phyloP scores from a whole-genome alignment of 2,888 invertebrate genomes.

The Halictus quadricinctus region DNA sequence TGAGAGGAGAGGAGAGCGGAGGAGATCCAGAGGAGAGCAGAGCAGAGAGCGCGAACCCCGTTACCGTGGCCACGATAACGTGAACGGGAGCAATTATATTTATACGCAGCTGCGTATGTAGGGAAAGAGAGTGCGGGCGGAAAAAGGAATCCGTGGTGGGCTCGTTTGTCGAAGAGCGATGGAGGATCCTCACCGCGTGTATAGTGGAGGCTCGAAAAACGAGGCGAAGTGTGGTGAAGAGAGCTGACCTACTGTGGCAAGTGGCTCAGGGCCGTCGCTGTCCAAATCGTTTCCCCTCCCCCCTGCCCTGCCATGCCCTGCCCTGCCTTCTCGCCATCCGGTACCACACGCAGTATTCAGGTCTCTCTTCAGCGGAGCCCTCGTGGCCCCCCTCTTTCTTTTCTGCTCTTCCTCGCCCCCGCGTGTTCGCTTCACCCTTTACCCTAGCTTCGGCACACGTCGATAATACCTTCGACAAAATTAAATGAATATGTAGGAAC shows the following conservation, averaged over 20 bases:
- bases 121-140: slow-evolving; percentile 20
- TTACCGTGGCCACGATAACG: slow-evolving; percentile 23
- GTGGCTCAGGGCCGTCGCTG: slow-evolving; percentile 82
- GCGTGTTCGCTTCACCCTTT: not conserved
- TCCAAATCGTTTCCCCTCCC: slow-evolving; percentile 78
- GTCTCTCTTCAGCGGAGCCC: slow-evolving; percentile 55
- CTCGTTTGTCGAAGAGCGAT: slow-evolving; percentile 52
- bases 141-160: slow-evolving; percentile 45
- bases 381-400: slow-evolving; percentile 38
- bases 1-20: not conserved
- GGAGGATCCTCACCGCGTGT: slow-evolving; percentile 61
- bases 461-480: not conserved
- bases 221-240: slow-evolving; percentile 81
- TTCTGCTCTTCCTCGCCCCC: not conserved
- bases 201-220: slow-evolving; percentile 80
- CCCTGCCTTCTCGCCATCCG: slow-evolving; percentile 61
- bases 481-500: not conserved
- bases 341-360: slow-evolving; percentile 68
- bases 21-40: not conserved
- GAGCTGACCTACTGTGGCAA: slow-evolving; percentile 82
- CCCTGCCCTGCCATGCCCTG: slow-evolving; percentile 42
- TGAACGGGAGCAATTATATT: slow-evolving; percentile 37
- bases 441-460: not conserved
- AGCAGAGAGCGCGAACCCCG: slow-evolving; percentile 11
- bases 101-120: slow-evolving; percentile 12